Evolutionary conservation across 30 jellyfish, hydroid and myxozoan species (phyloP).

Genomic region (Aurelia aurita): DNA sequence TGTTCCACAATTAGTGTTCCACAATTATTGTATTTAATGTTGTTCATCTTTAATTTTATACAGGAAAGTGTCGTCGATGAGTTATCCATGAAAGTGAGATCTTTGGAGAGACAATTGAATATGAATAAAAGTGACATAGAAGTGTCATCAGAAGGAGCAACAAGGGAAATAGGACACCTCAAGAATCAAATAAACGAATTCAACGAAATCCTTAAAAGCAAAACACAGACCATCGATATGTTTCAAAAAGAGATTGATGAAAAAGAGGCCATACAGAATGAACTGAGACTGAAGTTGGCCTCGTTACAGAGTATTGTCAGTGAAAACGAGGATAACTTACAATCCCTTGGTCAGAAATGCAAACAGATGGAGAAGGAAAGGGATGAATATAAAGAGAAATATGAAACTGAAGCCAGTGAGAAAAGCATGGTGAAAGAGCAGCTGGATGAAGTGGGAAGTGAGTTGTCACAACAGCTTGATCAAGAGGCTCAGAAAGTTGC

Average conservation of each 20-base stretch:
- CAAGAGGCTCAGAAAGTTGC: conserved; percentile 34
- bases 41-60: not conserved
- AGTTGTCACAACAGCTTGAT: conserved; percentile 70
- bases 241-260: conserved; percentile 60
- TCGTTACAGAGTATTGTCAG: conserved; percentile 1
- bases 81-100: conserved; percentile 3
- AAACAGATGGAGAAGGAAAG: conserved; percentile 14
- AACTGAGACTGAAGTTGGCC: conserved; percentile 19
- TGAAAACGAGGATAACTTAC: conserved; percentile 27
- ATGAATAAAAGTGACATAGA: conserved; percentile 31
- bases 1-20: too few species aligned
- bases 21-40: not conserved
- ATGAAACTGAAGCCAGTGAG: conserved; percentile 47
- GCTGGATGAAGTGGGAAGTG: conserved; percentile 71
- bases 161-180: conserved; percentile 33
- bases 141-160: conserved; percentile 26
- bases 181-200: conserved; percentile 25
- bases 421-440: conserved; percentile 45
- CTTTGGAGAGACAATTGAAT: conserved; percentile 26
- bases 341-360: not conserved
- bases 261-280: conserved; percentile 29
- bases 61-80: conserved; percentile 43
- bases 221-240: conserved; percentile 56
- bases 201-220: conserved; percentile 55
- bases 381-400: conserved; percentile 30